Evolutionary conservation across 2,113 vertebrate species (phyloP).

Genomic region (Sebastes fasciatus): DNA sequence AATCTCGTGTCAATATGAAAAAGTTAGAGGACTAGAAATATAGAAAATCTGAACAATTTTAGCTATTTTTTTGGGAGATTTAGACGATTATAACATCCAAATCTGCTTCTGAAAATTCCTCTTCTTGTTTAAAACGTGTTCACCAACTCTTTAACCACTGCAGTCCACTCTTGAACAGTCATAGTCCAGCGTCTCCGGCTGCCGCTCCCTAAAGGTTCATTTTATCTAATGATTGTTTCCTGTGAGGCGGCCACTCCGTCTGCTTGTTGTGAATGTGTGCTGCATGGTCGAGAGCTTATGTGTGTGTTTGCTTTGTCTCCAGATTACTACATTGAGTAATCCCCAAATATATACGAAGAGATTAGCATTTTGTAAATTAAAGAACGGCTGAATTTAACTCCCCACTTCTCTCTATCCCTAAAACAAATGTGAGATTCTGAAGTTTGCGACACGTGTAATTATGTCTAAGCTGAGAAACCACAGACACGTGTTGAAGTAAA

Average conservation of each 20-base stretch:
- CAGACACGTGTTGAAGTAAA: slow-evolving; percentile 60
- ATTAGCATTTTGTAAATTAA: slow-evolving; percentile 40
- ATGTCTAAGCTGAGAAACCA: slow-evolving; percentile 56
- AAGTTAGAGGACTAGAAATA: neutral
- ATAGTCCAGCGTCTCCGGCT: slow-evolving; percentile 13
- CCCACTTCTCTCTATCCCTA: neutral
- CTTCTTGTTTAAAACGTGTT: neutral
- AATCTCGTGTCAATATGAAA: neutral
- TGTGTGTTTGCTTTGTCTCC: slow-evolving; percentile 35
- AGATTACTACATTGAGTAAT: slow-evolving; percentile 30
- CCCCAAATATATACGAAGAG: slow-evolving; percentile 17
- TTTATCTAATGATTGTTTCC: slow-evolving; percentile 68
- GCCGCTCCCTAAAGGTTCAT: slow-evolving; percentile 44
- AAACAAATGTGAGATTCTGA: slow-evolving; percentile 51
- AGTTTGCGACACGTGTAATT: slow-evolving; percentile 60
- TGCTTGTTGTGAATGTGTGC: slow-evolving; percentile 31
- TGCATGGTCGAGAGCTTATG: slow-evolving; percentile 13
- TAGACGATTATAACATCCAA: neutral
- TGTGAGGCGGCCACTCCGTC: slow-evolving; percentile 36
- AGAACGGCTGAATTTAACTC: slow-evolving; percentile 11
- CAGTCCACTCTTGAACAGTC: neutral
- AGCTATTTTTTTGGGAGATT: neutral
- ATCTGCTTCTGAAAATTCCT: neutral
- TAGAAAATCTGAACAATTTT: too few relatives aligned
- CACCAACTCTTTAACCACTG: neutral